These are phyloP conservation scores for Hyles euphorbiae DNA, from an alignment of 1,140 invertebrate genomes.

Conservation along the genomic window DNA sequence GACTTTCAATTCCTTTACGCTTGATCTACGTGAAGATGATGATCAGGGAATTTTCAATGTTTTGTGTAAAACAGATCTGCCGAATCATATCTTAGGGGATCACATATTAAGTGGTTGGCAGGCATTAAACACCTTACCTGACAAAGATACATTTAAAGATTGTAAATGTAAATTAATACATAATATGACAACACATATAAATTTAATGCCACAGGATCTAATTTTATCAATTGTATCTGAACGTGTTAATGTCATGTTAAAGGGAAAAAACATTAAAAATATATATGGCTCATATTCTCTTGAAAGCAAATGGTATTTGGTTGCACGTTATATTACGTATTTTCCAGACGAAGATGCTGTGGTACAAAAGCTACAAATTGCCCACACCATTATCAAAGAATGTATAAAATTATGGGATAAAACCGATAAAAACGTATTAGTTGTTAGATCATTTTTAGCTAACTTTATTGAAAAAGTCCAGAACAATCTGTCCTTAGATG, in stretches of 20 bases:
- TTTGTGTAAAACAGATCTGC: conserved; percentile 19
- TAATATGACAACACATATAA: conserved; percentile 19
- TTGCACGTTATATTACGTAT: conserved; percentile 30
- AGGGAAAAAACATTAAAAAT: conserved; percentile 14
- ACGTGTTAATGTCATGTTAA: conserved; percentile 29
- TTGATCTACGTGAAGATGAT: conserved; percentile 35
- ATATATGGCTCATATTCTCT: conserved; percentile 12
- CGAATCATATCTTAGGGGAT: conserved; percentile 22
- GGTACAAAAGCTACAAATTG: conserved; percentile 20
- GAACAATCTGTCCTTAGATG: background rate
- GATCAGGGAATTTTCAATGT: conserved; percentile 34
- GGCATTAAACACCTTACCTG: conserved; percentile 29
- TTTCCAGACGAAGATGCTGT: conserved; percentile 24
- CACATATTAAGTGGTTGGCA: conserved; percentile 34
- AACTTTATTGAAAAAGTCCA: conserved; percentile 3
- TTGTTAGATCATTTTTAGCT: conserved; percentile 7
- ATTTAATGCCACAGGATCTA: conserved; percentile 26
- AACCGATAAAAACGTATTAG: conserved; percentile 19
- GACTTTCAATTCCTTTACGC: conserved; percentile 35
- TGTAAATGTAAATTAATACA: conserved; percentile 21
- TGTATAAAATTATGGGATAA: conserved; percentile 27
- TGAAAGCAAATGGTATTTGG: conserved; percentile 37
- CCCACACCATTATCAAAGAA: conserved; percentile 24
- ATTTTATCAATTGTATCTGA: conserved; percentile 30
- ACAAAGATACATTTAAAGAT: conserved; percentile 24